phyloP scores from a whole-genome alignment of 2,797 vertebrate species.

The Acomys russatus region DNA sequence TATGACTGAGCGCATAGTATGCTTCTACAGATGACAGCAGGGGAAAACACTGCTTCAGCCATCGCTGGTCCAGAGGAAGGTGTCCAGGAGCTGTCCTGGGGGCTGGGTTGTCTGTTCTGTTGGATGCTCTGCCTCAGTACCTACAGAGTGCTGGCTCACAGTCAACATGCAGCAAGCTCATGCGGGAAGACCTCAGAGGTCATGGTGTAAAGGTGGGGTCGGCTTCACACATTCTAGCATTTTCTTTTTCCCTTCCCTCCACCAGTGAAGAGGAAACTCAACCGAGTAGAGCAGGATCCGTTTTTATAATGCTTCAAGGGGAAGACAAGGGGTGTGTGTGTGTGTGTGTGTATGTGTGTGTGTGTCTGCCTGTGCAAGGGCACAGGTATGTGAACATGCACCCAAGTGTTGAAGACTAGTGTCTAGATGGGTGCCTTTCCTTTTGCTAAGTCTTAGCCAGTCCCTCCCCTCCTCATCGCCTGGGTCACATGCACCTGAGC shows the following conservation, averaged over 20 bases:
- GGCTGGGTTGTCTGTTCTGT: background rate
- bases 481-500: slow-evolving; percentile 75
- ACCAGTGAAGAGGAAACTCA: slow-evolving; percentile 5
- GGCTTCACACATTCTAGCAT: background rate
- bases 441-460: slow-evolving; percentile 50
- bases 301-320: background rate
- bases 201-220: background rate
- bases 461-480: slow-evolving; percentile 50
- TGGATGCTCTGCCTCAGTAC: background rate
- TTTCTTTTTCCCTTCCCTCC: background rate
- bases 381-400: background rate
- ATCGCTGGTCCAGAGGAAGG: background rate
- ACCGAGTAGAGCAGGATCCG: background rate
- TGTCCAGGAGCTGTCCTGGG: background rate
- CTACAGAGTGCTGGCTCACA: background rate
- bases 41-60: background rate
- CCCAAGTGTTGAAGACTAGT: background rate
- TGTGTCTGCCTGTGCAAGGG: background rate
- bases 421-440: background rate
- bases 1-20: background rate
- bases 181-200: background rate
- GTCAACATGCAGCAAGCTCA: background rate
- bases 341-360: accelerated
- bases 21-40: background rate
- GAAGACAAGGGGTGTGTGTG: slow-evolving; percentile 1